Evolutionary conservation across 1,140 invertebrate species (phyloP), one percentile per base, ranked within the genome.

Genomic region (Brachystomella parvula): DNA sequence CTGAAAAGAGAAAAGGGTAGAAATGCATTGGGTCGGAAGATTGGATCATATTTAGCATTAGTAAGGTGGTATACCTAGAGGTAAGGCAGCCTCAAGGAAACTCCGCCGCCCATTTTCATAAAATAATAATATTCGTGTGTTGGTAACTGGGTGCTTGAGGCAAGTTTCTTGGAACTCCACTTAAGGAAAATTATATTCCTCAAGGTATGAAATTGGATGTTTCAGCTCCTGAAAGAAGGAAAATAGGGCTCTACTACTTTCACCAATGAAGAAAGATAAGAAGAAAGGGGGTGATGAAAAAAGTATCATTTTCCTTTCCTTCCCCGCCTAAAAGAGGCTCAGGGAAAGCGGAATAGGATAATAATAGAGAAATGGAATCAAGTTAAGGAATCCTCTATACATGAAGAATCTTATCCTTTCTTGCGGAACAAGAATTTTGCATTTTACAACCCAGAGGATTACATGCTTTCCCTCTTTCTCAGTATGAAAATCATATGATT

Each of bases 401-500:
- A 53, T 24, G 15, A 24, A 24, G 49, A 24, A 9, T 44, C 39
- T 44, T n/a, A 9, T 12, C 9, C 39, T 44, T 44, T 44, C 39
- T 53, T 24, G 6, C 9, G 24, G 24, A 53, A 53, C 15, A 26
- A 6, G 49, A 26, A 15, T 53, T 53, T 53, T 53, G 49, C 49
- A 53, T 39, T 53, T 53, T 26, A 53, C 24, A 53, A 53, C 49
- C 49, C 49, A 15, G 6, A 53, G 49, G 49, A 53, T 53, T 53
- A 53, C 49, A 53, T 53, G 49, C 12, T 24, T 53, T 53, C 24
- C 35, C 49, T 53, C 49, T 24, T 24, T 15, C n/a, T n/a, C n/a
- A n/a, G n/a, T n/a, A n/a, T n/a, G 6, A 53, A 6, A 53, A 53
- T 19, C 12, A 19, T 19, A 53, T 26, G 49, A 53, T 26, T 53